A percentile compares a stretch with the other conserved stretches of the same genome.
These are phyloP conservation scores for Leucozona laternaria DNA, from an alignment of 2,888 invertebrate species.

Conservation along the genomic window DNA sequence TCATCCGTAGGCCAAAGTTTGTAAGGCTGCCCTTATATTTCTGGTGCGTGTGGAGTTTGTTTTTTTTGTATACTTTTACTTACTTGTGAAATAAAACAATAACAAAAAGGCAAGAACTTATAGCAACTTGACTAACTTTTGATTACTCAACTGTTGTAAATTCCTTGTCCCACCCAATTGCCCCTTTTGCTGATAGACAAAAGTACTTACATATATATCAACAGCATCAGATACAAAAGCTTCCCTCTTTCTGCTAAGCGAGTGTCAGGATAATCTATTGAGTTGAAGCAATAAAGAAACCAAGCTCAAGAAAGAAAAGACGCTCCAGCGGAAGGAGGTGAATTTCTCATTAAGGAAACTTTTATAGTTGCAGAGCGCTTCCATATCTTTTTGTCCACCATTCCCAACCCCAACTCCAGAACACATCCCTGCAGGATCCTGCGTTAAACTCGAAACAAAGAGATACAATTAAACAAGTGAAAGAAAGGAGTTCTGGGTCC, in stretches of 20 bases:
- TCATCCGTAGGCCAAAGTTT: constrained; percentile 43
- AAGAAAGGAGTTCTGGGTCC: constrained; percentile 42
- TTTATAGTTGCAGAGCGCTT: constrained; percentile 72
- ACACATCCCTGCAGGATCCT: constrained; percentile 3
- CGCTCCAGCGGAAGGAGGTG: constrained; percentile 57
- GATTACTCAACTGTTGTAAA: constrained; percentile 76
- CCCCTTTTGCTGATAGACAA: constrained; percentile 40
- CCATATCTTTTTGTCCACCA: constrained; percentile 44
- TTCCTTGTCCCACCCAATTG: constrained; percentile 52
- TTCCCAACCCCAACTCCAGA: background rate
- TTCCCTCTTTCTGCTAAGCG: background rate
- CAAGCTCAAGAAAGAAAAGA: constrained; percentile 20
- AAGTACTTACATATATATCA: background rate
- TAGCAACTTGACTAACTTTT: constrained; percentile 73
- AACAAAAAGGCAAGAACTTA: constrained; percentile 44
- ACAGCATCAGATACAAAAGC: constrained; percentile 23
- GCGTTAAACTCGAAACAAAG: constrained; percentile 63
- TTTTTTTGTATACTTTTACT: too few relatives aligned
- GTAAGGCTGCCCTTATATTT: constrained; percentile 37
- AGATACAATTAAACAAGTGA: constrained; percentile 71
- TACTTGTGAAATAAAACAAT: constrained; percentile 6
- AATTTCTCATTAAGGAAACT: constrained; percentile 75
- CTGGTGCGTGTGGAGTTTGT: constrained; percentile 42
- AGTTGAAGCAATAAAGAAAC: constrained; percentile 71
- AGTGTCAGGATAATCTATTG: constrained; percentile 75